Base-by-base conservation (phyloP, 2,888 invertebrate species). In the Volucella zonaria region DNA sequence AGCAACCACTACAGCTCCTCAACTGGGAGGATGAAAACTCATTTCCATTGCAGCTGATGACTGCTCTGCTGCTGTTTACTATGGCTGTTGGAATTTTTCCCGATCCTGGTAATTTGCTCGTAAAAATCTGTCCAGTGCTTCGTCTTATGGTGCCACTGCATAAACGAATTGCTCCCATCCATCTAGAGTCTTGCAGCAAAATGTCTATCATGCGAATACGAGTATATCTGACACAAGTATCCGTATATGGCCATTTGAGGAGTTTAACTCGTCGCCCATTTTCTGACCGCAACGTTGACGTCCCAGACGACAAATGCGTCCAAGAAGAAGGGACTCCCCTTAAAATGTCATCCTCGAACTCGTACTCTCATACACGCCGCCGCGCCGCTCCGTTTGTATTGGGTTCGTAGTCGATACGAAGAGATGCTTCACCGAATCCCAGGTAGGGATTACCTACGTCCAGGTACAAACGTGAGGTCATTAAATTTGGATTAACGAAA, bases 401-500 rank as follows among this genome's bases (percentile, higher is more conserved):
- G 18, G 18, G 18, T 23, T 23, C 31, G 40, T 42, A 66, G 14
- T 23, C 18, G 18, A 23, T 23, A 23, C 18, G 18, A 23, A 23
- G 18, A 23, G 18, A 23, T 23, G 18, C 0, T 59, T 38, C 43
- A 47, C 47, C 58, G 23, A 45, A 45, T 54, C 42, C 10, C 23
- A 18, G 10, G 51, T 23, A 43, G n/a, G 49, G 66, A 59, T 67
- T 52, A 45, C 59, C 59, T 51, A 31, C 43, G 71, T 58, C 18
- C 58, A 77, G 71, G 62, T 31, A 81, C 67, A 70, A 81, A 77
- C 76, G 73, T 81, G 78, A 64, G 82, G 70, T 86, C 86, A 86
- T 86, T 86, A 86, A 86, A 86, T 82, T 82, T 86, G 86, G 86
- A 86, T 82, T 86, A 82, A 82, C 86, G 52, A 70, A 81, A 68